phyloP scores from a whole-genome alignment of 2,888 invertebrate species.

The Incurvaria masculella region DNA sequence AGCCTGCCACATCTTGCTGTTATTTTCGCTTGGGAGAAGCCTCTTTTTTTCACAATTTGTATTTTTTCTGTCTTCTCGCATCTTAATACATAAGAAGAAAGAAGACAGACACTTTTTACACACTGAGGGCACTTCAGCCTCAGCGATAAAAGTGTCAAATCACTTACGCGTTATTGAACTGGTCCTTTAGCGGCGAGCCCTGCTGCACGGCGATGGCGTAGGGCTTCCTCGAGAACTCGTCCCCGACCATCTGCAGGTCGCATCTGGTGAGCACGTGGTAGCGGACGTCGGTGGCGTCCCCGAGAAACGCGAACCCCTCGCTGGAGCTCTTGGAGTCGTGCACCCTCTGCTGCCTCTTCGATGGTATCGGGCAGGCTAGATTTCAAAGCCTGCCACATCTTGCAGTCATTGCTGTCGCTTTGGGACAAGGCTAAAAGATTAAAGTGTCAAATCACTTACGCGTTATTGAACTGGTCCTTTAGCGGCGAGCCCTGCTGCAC shows the following conservation, averaged over 20 bases:
- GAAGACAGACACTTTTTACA: not conserved
- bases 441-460: conserved; percentile 63
- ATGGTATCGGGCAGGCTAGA: conserved; percentile 77
- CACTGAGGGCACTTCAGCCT: conserved; percentile 1
- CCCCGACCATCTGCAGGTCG: conserved; percentile 89
- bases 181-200: conserved; percentile 90
- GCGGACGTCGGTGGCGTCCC: conserved; percentile 91
- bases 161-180: conserved; percentile 92
- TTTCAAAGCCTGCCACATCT: conserved; percentile 97
- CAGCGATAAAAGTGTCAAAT: conserved; percentile 3
- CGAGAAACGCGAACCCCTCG: conserved; percentile 89
- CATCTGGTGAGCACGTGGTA: conserved; percentile 77
- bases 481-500: conserved; percentile 95
- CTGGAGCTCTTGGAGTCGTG: conserved; percentile 64
- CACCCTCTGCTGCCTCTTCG: conserved; percentile 75
- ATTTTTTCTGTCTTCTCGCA: not conserved
- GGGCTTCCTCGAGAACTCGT: conserved; percentile 96
- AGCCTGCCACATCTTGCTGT: conserved; percentile 98
- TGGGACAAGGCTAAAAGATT: too few species aligned
- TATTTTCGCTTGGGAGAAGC: conserved; percentile 87
- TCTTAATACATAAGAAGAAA: too few species aligned
- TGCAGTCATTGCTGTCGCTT: conserved; percentile 71
- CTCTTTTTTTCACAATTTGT: conserved; percentile 8
- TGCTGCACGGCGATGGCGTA: conserved; percentile 97
- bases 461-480: conserved; percentile 92